Percentiles rank a stretch among this genome's conserved stretches.
These are phyloP conservation scores for Salvelinus sp. DNA, from an alignment of 2,113 vertebrate genomes.

Conservation along the genomic window DNA sequence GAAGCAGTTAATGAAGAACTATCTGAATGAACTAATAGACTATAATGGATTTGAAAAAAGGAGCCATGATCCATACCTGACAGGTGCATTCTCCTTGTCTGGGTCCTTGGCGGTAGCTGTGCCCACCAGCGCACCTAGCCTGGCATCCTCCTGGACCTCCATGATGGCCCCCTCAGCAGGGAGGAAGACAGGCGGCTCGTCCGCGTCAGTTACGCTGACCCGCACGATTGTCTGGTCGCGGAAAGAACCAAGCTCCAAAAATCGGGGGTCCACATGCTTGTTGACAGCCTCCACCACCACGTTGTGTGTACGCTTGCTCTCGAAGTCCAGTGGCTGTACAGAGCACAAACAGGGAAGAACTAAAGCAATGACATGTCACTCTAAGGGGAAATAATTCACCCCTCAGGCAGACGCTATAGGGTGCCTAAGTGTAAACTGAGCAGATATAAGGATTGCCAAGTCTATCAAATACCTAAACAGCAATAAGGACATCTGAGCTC, in stretches of 20 bases:
- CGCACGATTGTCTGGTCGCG: constrained; percentile 92
- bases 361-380: neutral
- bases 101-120: constrained; percentile 90
- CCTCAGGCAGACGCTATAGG: too few species aligned
- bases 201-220: constrained; percentile 87
- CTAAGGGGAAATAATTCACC: too few species aligned
- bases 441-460: too few species aligned
- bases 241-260: constrained; percentile 90
- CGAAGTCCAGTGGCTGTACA: constrained; percentile 87
- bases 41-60: too few species aligned
- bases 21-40: too few species aligned
- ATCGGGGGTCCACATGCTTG: constrained; percentile 92
- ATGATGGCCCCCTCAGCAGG: constrained; percentile 79
- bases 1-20: too few species aligned
- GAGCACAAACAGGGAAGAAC: neutral
- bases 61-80: constrained; percentile 78
- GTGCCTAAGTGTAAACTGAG: too few species aligned
- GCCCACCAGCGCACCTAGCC: constrained; percentile 86
- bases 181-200: constrained; percentile 90
- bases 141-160: constrained; percentile 93
- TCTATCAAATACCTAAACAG: too few species aligned
- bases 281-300: constrained; percentile 95
- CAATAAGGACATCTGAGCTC: too few species aligned
- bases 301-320: constrained; percentile 88
- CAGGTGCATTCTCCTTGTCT: constrained; percentile 84